Base-by-base conservation (phyloP, 2,113 vertebrate genomes). In the Fulmarus glacialis region DNA sequence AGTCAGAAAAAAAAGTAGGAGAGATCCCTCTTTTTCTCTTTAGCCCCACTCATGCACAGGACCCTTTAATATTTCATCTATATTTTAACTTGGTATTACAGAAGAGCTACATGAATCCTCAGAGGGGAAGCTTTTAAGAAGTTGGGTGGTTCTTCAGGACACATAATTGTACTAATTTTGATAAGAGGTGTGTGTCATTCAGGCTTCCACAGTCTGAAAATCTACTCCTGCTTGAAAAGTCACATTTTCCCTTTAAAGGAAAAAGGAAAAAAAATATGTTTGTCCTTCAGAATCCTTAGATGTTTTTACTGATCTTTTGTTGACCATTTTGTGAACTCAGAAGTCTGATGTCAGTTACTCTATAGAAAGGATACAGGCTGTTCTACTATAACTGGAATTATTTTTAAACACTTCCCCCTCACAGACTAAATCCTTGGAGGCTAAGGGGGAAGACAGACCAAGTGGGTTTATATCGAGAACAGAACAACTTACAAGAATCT, bases 401-500 rank as follows among this genome's bases (percentile, higher is more conserved):
- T 96, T 97, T 97, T 97, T 96, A 97, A 97, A 97, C 97, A 97
- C 95, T 96, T 97, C 92, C 92, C 90, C 71, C 93, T 96, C 30
- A 48, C 29, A 2, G 48, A 58, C 38, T 11, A 92, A 94, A 77
- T 94, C 95, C 95, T 96, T 91, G 58, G 95, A 96, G 92, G 84
- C 52, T 93, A 38, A 84, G 81, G 53, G 96, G 87, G 79, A 93
- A 95, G 82, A 34, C 66, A 90, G 66, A 75, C 58, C 60, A 48
- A 55, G 40, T 7, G 45, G 48, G 62, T 80, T 91, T 82, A 60
- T 80, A 70, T 3, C 2, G 15, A 92, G 78, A 87, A 75, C 53
- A 91, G 77, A 85, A 55, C 27, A 84, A 72, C 48, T 85, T 53
- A 77, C 62, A 73, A 91, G 74, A 73, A 73, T 64, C 77, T 45